These are phyloP conservation scores for Parazoanthus swiftii DNA, from an alignment of 92 coral and sea anemone species.

Conservation along the genomic window DNA sequence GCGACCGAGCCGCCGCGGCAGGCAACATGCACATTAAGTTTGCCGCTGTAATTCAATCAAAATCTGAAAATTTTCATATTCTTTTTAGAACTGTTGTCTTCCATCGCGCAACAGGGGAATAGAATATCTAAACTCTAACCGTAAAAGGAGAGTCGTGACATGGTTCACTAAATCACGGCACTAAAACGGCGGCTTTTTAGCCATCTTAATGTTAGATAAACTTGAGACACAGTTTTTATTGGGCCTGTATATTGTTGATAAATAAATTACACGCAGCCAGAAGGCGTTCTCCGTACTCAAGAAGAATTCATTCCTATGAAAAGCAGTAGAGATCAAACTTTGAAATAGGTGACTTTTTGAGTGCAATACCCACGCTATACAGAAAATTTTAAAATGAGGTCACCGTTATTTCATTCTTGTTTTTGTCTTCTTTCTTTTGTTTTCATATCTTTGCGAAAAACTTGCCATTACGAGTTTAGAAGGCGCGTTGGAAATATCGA, in stretches of 20 bases:
- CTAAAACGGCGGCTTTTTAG: background rate
- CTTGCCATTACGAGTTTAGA: background rate
- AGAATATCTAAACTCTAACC: background rate
- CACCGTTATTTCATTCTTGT: background rate
- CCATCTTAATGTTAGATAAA: background rate
- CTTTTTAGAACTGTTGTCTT: background rate
- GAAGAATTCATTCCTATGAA: background rate
- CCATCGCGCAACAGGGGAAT: background rate
- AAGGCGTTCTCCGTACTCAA: no score
- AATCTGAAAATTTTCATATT: background rate
- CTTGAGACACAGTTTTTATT: background rate
- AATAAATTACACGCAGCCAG: background rate
- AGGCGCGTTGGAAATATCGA: background rate
- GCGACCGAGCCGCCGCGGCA: background rate
- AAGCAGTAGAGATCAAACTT: background rate
- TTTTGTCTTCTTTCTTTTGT: background rate
- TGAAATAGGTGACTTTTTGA: no score
- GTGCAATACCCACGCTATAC: no score
- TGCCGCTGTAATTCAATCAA: background rate
- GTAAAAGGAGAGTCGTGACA: background rate
- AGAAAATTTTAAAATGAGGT: background rate
- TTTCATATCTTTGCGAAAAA: background rate
- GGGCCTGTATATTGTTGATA: background rate
- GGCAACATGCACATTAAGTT: background rate
- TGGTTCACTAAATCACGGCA: background rate